Percentiles rank a stretch among this genome's conserved stretches.
phyloP scores from a whole-genome alignment of 1,140 invertebrate genomes.

The Drosophila baimaii region DNA sequence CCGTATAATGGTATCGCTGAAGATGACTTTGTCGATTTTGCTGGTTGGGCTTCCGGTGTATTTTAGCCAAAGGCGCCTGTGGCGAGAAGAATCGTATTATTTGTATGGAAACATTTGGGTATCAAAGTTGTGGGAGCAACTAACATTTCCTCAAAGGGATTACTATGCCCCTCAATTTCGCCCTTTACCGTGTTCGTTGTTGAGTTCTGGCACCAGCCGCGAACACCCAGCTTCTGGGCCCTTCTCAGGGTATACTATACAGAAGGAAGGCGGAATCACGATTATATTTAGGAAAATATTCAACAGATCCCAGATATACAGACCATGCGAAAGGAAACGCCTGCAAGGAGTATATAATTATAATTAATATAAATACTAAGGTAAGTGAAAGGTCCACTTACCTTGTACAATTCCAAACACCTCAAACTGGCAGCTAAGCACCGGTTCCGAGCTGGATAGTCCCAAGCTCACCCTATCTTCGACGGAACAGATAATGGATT shows the following conservation, averaged over 20 bases:
- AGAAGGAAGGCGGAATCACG: not conserved
- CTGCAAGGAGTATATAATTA: constrained; percentile 19
- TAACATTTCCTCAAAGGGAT: constrained; percentile 63
- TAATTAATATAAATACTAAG: not conserved
- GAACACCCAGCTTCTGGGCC: constrained; percentile 55
- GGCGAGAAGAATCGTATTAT: not conserved
- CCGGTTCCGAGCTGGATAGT: not conserved
- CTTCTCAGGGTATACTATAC: constrained; percentile 65
- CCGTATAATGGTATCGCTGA: constrained; percentile 24
- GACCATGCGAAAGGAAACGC: constrained; percentile 70
- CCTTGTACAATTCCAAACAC: constrained; percentile 73
- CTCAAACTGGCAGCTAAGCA: constrained; percentile 61
- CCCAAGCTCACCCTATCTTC: no score
- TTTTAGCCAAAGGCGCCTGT: constrained; percentile 64
- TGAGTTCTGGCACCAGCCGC: constrained; percentile 61
- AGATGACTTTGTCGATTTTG: constrained; percentile 67
- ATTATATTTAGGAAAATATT: not conserved
- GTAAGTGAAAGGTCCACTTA: constrained; percentile 12
- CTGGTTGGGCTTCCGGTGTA: constrained; percentile 70
- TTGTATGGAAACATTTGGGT: not conserved
- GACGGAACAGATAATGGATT: not conserved
- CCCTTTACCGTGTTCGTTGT: constrained; percentile 42
- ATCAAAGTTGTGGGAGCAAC: not conserved
- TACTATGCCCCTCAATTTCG: constrained; percentile 48
- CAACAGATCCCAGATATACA: not conserved